Percentiles rank a stretch among this genome's conserved stretches.
Evolutionary conservation across 2,888 invertebrate genomes (phyloP).

Genomic region (Proisotoma minuta): DNA sequence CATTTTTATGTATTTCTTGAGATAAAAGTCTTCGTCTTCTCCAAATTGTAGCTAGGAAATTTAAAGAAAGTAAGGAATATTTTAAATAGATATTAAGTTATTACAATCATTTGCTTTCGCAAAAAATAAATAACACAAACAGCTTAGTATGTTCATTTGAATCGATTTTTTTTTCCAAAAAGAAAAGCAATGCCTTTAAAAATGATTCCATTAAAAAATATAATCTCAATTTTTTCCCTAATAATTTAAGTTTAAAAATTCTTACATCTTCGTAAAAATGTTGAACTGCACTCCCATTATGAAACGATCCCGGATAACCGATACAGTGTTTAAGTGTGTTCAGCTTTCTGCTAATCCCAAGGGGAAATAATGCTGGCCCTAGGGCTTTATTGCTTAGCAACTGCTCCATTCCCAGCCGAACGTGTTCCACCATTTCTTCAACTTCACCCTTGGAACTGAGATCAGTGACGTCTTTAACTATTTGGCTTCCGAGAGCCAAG

Average conservation of each 20-base stretch:
- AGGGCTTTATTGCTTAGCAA: conserved; percentile 21
- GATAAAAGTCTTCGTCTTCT: conserved; percentile 19
- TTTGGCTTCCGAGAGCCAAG: conserved; percentile 30
- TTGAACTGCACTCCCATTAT: conserved; percentile 17
- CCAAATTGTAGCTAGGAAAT: conserved; percentile 1
- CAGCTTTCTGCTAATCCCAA: conserved; percentile 25
- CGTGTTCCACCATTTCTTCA: conserved; percentile 18
- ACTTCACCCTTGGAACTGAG: conserved; percentile 25
- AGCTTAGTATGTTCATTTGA: no score
- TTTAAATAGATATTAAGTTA: background rate
- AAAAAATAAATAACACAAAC: no score
- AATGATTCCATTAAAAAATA: background rate
- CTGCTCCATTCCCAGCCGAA: conserved; percentile 27
- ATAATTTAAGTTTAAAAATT: background rate
- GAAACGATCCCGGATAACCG: conserved; percentile 30
- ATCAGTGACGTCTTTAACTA: conserved; percentile 28
- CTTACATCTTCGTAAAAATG: conserved; percentile 29
- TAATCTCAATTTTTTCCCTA: background rate
- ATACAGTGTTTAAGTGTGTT: conserved; percentile 28
- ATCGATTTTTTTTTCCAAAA: no score
- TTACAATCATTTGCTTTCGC: no score
- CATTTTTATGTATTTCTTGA: conserved; percentile 27
- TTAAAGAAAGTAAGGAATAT: background rate
- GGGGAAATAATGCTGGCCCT: conserved; percentile 22
- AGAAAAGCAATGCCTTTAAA: no score